Evolutionary conservation across 2,888 invertebrate genomes (phyloP).

Genomic region (Anthrax anthrax): DNA sequence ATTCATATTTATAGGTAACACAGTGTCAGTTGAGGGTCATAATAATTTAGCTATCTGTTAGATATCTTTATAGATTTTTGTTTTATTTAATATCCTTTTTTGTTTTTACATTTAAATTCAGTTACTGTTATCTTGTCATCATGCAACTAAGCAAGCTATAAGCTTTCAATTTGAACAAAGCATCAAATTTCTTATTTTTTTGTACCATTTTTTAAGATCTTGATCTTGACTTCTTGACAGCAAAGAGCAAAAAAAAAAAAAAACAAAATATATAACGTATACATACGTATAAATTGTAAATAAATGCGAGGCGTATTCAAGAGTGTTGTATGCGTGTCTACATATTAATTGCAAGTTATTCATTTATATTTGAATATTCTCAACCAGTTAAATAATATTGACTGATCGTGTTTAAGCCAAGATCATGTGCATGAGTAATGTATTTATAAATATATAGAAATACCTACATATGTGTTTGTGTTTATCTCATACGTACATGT

Average conservation of each 20-base stretch:
- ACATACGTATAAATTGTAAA: not conserved
- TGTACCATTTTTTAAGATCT: no score
- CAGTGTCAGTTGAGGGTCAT: conserved; percentile 7
- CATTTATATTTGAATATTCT: no score
- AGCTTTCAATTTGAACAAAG: not conserved
- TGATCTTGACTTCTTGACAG: not conserved
- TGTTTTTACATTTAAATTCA: no score
- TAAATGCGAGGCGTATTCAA: not conserved
- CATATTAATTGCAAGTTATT: not conserved
- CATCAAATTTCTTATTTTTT: no score
- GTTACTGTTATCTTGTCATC: conserved; percentile 3
- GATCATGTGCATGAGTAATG: no score
- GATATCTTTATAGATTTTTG: not conserved
- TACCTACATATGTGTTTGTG: no score
- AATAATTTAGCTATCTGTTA: conserved; percentile 1
- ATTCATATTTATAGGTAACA: not conserved
- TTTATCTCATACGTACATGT: no score
- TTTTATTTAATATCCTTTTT: not conserved
- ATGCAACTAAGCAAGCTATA: not conserved
- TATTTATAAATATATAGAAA: no score
- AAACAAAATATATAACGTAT: no score
- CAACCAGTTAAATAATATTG: no score
- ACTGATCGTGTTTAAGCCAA: no score
- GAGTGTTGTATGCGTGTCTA: not conserved
- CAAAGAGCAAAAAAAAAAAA: not conserved